Evolutionary conservation across 2,797 vertebrate species (phyloP).

Genomic region (Acestrorhynchus altus): DNA sequence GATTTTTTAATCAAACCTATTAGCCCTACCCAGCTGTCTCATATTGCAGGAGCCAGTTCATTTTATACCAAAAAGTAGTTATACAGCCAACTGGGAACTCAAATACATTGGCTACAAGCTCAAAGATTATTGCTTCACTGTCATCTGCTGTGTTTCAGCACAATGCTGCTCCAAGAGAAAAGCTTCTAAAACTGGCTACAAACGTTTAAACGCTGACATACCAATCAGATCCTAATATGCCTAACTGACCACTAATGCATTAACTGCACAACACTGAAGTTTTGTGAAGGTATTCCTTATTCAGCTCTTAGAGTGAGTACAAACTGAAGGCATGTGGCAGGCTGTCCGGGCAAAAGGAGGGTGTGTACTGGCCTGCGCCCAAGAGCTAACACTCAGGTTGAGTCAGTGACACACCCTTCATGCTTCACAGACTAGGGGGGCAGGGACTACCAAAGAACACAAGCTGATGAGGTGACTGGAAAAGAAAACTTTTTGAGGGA

Average conservation of each 20-base stretch:
- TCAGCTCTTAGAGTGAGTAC: neutral
- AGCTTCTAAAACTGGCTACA: neutral
- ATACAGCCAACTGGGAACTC: neutral
- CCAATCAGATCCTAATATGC: slow-evolving; percentile 6
- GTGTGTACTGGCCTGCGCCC: slow-evolving; percentile 46
- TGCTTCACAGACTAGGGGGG: neutral
- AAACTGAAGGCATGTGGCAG: slow-evolving; percentile 28
- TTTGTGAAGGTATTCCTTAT: neutral
- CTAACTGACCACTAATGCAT: slow-evolving; percentile 9
- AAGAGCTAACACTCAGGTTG: slow-evolving; percentile 39
- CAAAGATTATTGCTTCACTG: neutral
- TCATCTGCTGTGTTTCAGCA: neutral
- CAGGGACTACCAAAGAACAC: neutral
- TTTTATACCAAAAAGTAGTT: neutral
- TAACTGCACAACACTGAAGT: neutral
- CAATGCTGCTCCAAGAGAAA: neutral
- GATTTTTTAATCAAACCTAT: too few relatives aligned
- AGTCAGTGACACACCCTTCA: slow-evolving; percentile 51
- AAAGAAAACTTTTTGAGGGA: too few relatives aligned
- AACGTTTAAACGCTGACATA: neutral
- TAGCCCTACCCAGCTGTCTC: too few relatives aligned
- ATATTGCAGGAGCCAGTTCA: too few relatives aligned
- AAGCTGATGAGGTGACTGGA: neutral
- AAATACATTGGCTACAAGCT: neutral
- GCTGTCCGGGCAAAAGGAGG: slow-evolving; percentile 41